A percentile compares a stretch with the other conserved stretches of the same genome.
phyloP scores from a whole-genome alignment of 2,888 invertebrate genomes.

The Tupiocoris notatus region DNA sequence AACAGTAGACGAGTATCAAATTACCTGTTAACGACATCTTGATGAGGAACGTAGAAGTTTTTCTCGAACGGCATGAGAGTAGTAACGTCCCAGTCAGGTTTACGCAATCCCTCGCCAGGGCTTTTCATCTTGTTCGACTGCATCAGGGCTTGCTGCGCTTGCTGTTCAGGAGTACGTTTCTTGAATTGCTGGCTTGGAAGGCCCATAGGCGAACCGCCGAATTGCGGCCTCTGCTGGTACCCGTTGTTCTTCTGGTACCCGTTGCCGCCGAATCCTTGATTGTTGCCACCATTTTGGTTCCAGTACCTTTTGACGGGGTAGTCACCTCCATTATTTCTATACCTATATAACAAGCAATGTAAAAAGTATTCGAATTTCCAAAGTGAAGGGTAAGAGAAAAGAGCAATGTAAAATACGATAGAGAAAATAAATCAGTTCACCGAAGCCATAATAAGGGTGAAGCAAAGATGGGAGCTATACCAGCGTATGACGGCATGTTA shows the following conservation, averaged over 20 bases:
- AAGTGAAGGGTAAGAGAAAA: background rate
- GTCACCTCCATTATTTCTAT: slow-evolving; percentile 27
- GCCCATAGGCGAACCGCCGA: background rate
- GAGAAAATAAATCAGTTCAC: too few species aligned
- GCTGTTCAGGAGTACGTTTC: slow-evolving; percentile 23
- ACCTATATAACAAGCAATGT: slow-evolving; percentile 1
- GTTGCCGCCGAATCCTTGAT: background rate
- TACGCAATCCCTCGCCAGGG: slow-evolving; percentile 72
- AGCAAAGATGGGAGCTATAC: slow-evolving; percentile 8
- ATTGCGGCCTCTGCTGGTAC: slow-evolving; percentile 4
- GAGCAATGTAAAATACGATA: too few species aligned
- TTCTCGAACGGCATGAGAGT: slow-evolving; percentile 81
- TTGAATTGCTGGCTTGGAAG: background rate
- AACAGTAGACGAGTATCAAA: slow-evolving; percentile 49
- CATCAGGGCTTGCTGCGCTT: slow-evolving; percentile 12
- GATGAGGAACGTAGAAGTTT: slow-evolving; percentile 85
- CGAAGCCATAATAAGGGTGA: too few species aligned
- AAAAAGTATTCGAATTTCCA: background rate
- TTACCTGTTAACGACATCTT: slow-evolving; percentile 66
- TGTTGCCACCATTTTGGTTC: slow-evolving; percentile 11
- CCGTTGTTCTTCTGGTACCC: slow-evolving; percentile 14
- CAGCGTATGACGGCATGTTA: too few species aligned
- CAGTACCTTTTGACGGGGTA: slow-evolving; percentile 19
- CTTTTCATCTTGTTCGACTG: slow-evolving; percentile 22
- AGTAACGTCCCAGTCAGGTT: slow-evolving; percentile 80